phyloP scores from a whole-genome alignment of 2,888 invertebrate species.

The Epirrhoe tristata region DNA sequence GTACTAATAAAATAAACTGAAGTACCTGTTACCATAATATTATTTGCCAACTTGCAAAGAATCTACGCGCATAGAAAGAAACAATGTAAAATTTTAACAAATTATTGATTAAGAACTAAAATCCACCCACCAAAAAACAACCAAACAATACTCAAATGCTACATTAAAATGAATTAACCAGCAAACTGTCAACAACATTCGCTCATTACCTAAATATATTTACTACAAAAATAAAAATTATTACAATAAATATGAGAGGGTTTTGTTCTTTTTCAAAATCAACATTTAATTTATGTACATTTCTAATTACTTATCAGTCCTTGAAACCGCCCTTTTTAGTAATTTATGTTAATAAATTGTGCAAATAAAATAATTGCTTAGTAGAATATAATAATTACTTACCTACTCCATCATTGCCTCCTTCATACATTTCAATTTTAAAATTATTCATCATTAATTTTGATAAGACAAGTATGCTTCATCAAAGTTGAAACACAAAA shows the following conservation, averaged over 20 bases:
- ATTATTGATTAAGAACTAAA: conserved; percentile 50
- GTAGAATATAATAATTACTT: conserved; percentile 2
- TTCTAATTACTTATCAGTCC: conserved; percentile 71
- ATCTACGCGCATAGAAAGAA: conserved; percentile 22
- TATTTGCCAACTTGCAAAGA: not conserved
- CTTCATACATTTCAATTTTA: conserved; percentile 7
- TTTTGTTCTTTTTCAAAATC: conserved; percentile 66
- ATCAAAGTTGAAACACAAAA: not conserved
- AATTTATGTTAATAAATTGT: conserved; percentile 20
- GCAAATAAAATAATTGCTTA: conserved; percentile 28
- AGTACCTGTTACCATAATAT: not conserved
- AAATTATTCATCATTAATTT: not conserved
- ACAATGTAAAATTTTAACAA: conserved; percentile 58
- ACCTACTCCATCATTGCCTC: not conserved
- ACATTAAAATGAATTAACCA: conserved; percentile 74
- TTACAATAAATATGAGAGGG: conserved; percentile 50
- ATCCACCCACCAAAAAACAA: conserved; percentile 56
- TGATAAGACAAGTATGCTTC: too few relatives aligned
- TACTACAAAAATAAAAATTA: conserved; percentile 63
- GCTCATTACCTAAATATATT: conserved; percentile 64
- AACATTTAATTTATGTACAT: conserved; percentile 75
- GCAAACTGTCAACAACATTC: conserved; percentile 68
- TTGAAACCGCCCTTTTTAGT: conserved; percentile 54
- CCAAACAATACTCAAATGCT: conserved; percentile 58
- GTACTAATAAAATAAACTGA: not conserved